phyloP scores from a whole-genome alignment of 2,888 invertebrate genomes.

The Homarus gammarus region DNA sequence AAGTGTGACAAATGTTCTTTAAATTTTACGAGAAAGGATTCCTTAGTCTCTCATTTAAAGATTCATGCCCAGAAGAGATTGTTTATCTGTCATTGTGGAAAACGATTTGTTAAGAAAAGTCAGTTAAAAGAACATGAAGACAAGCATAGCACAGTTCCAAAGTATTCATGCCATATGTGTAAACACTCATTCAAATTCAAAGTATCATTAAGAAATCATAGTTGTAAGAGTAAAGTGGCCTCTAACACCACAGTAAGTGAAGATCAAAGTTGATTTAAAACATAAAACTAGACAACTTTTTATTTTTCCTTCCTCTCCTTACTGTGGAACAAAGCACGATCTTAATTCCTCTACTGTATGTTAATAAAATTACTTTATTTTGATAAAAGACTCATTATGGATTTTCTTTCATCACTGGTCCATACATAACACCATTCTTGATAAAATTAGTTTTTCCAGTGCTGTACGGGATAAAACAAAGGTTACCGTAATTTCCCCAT shows the following conservation, averaged over 20 bases:
- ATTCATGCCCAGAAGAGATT: slow-evolving; percentile 59
- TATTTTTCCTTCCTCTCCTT: no score
- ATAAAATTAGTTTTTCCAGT: no score
- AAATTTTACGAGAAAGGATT: slow-evolving; percentile 65
- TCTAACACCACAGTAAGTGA: not conserved
- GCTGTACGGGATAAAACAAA: no score
- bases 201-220: slow-evolving; percentile 66
- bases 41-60: slow-evolving; percentile 54
- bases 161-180: slow-evolving; percentile 57
- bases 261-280: not conserved
- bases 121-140: slow-evolving; percentile 60
- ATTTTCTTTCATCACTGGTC: no score
- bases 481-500: no score
- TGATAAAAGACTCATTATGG: no score
- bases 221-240: slow-evolving; percentile 28
- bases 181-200: slow-evolving; percentile 58
- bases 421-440: no score
- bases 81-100: slow-evolving; percentile 66
- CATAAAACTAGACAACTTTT: not conserved
- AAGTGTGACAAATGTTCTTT: slow-evolving; percentile 58
- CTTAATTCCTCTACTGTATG: no score
- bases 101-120: slow-evolving; percentile 64
- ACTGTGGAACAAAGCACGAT: no score
- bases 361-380: no score
- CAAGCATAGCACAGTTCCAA: slow-evolving; percentile 51